phyloP scores from a whole-genome alignment of 2,888 invertebrate species.

The Pollenia labialis region DNA sequence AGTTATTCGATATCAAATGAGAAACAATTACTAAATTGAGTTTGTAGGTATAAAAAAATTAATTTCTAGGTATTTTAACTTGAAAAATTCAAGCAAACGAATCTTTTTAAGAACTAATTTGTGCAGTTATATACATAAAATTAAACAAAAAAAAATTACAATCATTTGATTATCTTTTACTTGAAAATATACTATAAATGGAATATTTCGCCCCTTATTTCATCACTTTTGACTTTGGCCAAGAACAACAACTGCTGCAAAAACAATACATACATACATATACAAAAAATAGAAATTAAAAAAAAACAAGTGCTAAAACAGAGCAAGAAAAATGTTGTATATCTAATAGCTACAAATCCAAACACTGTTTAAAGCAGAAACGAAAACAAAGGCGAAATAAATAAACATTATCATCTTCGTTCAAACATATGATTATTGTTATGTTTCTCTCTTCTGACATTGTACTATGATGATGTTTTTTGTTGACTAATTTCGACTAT shows the following conservation, averaged over 20 bases:
- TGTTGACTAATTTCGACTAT: slow-evolving; percentile 24
- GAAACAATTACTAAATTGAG: neutral
- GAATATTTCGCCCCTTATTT: slow-evolving; percentile 44
- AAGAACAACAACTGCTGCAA: slow-evolving; percentile 71
- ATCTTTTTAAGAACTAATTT: too few species aligned
- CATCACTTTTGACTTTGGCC: slow-evolving; percentile 72
- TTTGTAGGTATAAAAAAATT: too few species aligned
- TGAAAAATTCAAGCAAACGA: neutral
- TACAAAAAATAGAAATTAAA: slow-evolving; percentile 5
- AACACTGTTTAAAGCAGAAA: slow-evolving; percentile 16
- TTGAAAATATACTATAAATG: slow-evolving; percentile 15
- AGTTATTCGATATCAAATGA: neutral
- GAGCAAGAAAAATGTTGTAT: neutral
- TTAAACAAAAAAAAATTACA: too few species aligned
- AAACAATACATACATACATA: slow-evolving; percentile 15
- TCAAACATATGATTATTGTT: slow-evolving; percentile 81
- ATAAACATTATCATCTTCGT: slow-evolving; percentile 43
- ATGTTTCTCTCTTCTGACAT: slow-evolving; percentile 45
- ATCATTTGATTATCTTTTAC: too few species aligned
- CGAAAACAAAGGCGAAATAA: slow-evolving; percentile 33
- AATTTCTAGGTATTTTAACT: neutral
- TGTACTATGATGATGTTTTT: slow-evolving; percentile 6
- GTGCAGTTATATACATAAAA: too few species aligned
- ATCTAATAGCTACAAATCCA: slow-evolving; percentile 34
- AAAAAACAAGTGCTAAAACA: neutral